phyloP scores from a whole-genome alignment of 2,113 vertebrate genomes.

The Morone chrysops region DNA sequence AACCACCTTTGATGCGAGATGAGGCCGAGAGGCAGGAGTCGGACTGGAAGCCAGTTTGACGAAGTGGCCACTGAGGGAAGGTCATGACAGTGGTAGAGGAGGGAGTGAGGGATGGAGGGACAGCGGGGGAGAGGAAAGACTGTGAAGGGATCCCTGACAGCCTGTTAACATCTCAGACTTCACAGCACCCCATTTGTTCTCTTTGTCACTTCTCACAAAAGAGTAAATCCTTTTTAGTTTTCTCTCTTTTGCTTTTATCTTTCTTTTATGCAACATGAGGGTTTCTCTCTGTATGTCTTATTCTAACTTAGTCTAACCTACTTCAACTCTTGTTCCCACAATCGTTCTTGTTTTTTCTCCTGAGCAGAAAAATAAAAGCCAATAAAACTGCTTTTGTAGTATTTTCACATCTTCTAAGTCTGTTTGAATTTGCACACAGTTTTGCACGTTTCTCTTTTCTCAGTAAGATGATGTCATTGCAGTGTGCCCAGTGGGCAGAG shows the following conservation, averaged over 20 bases:
- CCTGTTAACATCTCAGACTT: slow-evolving; percentile 74
- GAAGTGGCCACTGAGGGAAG: slow-evolving; percentile 12
- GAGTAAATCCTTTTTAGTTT: slow-evolving; percentile 50
- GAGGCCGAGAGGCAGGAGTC: slow-evolving; percentile 53
- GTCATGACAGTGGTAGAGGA: slow-evolving; percentile 43
- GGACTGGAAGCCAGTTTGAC: slow-evolving; percentile 57
- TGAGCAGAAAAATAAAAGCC: slow-evolving; percentile 1
- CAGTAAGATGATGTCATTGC: slow-evolving; percentile 65
- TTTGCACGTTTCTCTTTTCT: slow-evolving; percentile 21
- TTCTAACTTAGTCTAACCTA: slow-evolving; percentile 26
- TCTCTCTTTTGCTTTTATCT: slow-evolving; percentile 11
- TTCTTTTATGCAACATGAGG: slow-evolving; percentile 53
- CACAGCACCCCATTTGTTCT: slow-evolving; percentile 67
- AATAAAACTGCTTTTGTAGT: slow-evolving; percentile 16
- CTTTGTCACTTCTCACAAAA: slow-evolving; percentile 30
- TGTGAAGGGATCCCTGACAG: slow-evolving; percentile 75
- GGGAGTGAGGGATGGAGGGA: slow-evolving; percentile 30
- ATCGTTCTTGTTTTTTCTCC: neutral
- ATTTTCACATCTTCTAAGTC: slow-evolving; percentile 24
- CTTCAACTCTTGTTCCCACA: neutral
- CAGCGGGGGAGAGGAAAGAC: slow-evolving; percentile 55
- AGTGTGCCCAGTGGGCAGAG: slow-evolving; percentile 19
- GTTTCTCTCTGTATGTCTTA: slow-evolving; percentile 36
- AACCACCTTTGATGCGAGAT: slow-evolving; percentile 63
- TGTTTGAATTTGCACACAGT: slow-evolving; percentile 20